Evolutionary conservation across 1,140 invertebrate genomes (phyloP).

Genomic region (Pemphigus obesinymphae): DNA sequence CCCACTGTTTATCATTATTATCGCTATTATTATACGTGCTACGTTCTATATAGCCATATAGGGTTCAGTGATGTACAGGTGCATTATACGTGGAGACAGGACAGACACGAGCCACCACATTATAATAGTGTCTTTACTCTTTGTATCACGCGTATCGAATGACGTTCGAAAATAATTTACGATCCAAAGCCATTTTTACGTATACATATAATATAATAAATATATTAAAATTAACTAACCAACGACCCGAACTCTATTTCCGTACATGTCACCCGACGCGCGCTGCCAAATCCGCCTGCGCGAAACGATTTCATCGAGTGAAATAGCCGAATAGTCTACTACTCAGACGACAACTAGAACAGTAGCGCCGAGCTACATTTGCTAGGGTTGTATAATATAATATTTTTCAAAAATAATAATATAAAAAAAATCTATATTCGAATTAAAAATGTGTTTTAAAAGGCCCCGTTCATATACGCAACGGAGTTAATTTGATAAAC

Average conservation of each 20-base stretch:
- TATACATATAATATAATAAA: neutral
- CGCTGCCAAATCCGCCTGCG: constrained; percentile 1
- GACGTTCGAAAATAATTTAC: neutral
- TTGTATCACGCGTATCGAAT: neutral
- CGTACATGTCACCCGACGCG: neutral
- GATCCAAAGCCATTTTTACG: neutral
- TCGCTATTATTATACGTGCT: neutral
- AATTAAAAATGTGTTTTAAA: too few species aligned
- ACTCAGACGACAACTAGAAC: neutral
- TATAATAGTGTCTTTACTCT: too few species aligned
- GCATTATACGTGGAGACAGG: too few species aligned
- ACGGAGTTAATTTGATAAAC: too few species aligned
- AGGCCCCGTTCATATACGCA: too few species aligned
- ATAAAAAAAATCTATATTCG: too few species aligned
- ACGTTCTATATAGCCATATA: neutral
- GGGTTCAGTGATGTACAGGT: neutral
- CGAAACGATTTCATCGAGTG: neutral
- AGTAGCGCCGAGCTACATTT: neutral
- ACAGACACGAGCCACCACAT: neutral
- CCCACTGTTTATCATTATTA: neutral
- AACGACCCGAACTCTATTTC: neutral
- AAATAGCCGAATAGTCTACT: neutral
- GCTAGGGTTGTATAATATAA: too few species aligned
- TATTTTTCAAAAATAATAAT: too few species aligned
- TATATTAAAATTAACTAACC: neutral